Evolutionary conservation across 2,113 vertebrate genomes (phyloP).

Genomic region (Cryptomyrus ogoouensis): DNA sequence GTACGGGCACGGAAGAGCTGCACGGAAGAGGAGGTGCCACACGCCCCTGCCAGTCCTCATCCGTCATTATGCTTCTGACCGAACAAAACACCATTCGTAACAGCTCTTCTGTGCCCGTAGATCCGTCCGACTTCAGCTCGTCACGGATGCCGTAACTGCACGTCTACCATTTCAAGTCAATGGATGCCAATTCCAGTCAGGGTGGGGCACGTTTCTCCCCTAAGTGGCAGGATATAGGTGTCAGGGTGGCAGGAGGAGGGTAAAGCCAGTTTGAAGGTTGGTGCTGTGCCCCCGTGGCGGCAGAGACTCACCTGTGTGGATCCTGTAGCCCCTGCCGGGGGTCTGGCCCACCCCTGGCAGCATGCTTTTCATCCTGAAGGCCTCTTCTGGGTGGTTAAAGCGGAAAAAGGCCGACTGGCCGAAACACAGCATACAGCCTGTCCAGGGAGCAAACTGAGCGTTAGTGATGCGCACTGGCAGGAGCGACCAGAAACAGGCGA

Average conservation of each 20-base stretch:
- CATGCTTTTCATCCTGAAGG: slow-evolving; percentile 94
- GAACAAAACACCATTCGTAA: no score
- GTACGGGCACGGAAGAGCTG: no score
- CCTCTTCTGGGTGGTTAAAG: slow-evolving; percentile 94
- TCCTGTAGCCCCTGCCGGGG: slow-evolving; percentile 37
- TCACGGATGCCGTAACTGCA: neutral
- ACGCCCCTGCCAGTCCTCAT: no score
- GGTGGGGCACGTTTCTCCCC: neutral
- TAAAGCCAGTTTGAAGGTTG: neutral
- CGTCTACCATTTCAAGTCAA: neutral
- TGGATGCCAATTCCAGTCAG: neutral
- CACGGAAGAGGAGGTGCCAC: no score
- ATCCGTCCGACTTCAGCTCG: neutral
- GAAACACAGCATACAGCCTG: slow-evolving; percentile 93
- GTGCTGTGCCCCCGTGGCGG: neutral
- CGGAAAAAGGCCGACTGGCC: slow-evolving; percentile 89
- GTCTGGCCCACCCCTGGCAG: slow-evolving; percentile 63
- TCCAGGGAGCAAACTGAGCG: neutral
- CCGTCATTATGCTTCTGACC: no score
- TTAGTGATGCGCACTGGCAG: neutral
- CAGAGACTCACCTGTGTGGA: slow-evolving; percentile 58
- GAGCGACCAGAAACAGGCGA: neutral
- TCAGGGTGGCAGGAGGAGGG: neutral
- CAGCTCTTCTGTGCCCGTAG: no score
- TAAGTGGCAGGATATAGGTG: neutral